A percentile compares a stretch with the other conserved stretches of the same genome.
phyloP scores from a whole-genome alignment of 2,113 vertebrate genomes.

The Clarias gariepinus region DNA sequence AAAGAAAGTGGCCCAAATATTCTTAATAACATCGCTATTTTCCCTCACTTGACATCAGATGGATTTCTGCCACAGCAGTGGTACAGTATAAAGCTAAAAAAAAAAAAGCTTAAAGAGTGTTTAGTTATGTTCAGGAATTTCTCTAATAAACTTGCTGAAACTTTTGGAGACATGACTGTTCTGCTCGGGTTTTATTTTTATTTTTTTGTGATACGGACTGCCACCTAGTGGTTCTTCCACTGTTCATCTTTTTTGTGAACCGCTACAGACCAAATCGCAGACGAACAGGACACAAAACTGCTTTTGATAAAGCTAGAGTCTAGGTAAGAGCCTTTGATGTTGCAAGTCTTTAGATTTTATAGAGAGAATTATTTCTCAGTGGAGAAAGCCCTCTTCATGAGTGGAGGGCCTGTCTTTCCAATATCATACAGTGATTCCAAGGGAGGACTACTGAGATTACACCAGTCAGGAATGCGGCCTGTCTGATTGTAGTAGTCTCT shows the following conservation, averaged over 20 bases:
- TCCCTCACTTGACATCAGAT: neutral
- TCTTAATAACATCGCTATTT: neutral
- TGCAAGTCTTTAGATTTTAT: neutral
- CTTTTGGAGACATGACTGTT: neutral
- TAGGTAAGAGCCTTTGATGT: neutral
- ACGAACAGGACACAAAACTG: neutral
- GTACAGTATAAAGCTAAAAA: neutral
- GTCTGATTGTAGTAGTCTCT: conserved; percentile 95
- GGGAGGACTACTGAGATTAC: conserved; percentile 88
- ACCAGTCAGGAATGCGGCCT: conserved; percentile 95
- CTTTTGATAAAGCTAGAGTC: neutral
- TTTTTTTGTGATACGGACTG: neutral
- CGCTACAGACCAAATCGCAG: conserved; percentile 16
- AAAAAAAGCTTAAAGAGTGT: neutral
- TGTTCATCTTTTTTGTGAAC: neutral
- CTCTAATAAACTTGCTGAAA: neutral
- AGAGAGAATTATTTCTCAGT: conserved; percentile 84
- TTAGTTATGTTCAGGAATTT: neutral
- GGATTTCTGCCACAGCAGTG: neutral
- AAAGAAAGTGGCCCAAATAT: neutral
- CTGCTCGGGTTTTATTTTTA: neutral
- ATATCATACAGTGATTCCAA: conserved; percentile 90
- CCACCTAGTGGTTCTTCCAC: conserved; percentile 12
- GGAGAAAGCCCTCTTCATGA: conserved; percentile 98
- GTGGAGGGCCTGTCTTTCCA: conserved; percentile 85